These are phyloP conservation scores for Hucho hucho DNA, from an alignment of 2,113 vertebrate genomes.

Conservation along the genomic window DNA sequence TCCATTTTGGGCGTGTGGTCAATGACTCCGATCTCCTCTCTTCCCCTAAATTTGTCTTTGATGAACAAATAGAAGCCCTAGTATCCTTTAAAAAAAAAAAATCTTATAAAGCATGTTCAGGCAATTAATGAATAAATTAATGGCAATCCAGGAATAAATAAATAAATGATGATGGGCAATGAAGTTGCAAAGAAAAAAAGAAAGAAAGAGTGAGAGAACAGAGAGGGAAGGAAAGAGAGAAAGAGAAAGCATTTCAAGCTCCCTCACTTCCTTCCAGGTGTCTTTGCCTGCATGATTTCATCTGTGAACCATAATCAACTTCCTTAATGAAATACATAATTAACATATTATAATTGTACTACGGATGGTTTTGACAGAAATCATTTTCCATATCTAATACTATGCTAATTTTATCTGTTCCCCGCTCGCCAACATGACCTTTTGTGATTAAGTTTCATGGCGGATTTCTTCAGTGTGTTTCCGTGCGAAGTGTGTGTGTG, in stretches of 20 bases:
- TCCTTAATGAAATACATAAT: slow-evolving; percentile 99
- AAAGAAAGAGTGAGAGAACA: not conserved
- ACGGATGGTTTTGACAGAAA: slow-evolving; percentile 99
- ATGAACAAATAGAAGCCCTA: slow-evolving; percentile 59
- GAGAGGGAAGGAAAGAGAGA: slow-evolving; percentile 16
- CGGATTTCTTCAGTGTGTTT: slow-evolving; percentile 72
- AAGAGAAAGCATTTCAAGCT: slow-evolving; percentile 45
- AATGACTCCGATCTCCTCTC: slow-evolving; percentile 50
- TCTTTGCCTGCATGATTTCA: slow-evolving; percentile 87
- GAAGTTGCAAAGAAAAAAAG: slow-evolving; percentile 24
- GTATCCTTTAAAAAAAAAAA: slow-evolving; percentile 37
- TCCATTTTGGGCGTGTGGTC: slow-evolving; percentile 45
- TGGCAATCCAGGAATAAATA: slow-evolving; percentile 37
- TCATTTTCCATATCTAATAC: slow-evolving; percentile 99
- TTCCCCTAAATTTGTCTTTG: slow-evolving; percentile 59
- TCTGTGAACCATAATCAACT: slow-evolving; percentile 96
- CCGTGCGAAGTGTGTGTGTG: slow-evolving; percentile 27
- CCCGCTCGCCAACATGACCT: slow-evolving; percentile 95
- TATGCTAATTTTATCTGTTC: slow-evolving; percentile 99
- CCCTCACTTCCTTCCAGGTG: slow-evolving; percentile 67
- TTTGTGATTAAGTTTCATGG: slow-evolving; percentile 98
- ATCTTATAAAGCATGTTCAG: slow-evolving; percentile 51
- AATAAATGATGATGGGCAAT: slow-evolving; percentile 61
- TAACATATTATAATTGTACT: slow-evolving; percentile 99
- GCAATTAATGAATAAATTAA: slow-evolving; percentile 59